A percentile compares a stretch with the other conserved stretches of the same genome.
Evolutionary conservation across 2,113 vertebrate genomes (phyloP).

Genomic region (Anthoscopus minutus): DNA sequence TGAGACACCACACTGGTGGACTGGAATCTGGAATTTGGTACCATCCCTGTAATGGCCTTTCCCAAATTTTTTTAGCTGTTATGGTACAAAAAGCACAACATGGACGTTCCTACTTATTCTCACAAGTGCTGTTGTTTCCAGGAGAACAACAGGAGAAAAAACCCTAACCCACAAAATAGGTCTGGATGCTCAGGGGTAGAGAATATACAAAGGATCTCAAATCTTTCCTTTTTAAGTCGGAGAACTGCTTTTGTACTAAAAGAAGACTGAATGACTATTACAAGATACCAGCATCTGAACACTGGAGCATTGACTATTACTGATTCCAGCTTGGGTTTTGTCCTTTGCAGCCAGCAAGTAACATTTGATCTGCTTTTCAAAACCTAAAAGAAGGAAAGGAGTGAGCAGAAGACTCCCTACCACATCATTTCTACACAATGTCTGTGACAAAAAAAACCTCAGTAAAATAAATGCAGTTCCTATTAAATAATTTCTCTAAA

Average conservation of each 20-base stretch:
- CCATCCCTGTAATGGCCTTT: not conserved
- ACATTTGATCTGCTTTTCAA: not conserved
- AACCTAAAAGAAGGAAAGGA: not conserved
- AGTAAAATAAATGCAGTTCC: not conserved
- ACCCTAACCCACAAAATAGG: not conserved
- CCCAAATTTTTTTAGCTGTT: not conserved
- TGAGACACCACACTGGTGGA: not conserved
- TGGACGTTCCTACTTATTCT: not conserved
- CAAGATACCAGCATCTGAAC: not conserved
- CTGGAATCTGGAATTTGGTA: not conserved
- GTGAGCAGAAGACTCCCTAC: not conserved
- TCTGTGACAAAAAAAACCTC: not conserved
- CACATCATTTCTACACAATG: not conserved
- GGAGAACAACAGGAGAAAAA: not conserved
- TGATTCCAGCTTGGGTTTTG: not conserved
- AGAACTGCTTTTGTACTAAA: not conserved
- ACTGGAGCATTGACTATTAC: not conserved
- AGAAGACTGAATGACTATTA: not conserved
- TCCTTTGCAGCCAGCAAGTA: not conserved
- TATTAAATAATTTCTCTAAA: not conserved
- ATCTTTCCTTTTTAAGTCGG: not conserved
- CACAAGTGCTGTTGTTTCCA: not conserved
- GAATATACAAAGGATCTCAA: not conserved
- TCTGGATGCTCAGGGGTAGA: not conserved
- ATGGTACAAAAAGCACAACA: not conserved